Evolutionary conservation across 2,113 vertebrate species (phyloP), one percentile per base, ranked within the genome.

Genomic region (Panthera leo): DNA sequence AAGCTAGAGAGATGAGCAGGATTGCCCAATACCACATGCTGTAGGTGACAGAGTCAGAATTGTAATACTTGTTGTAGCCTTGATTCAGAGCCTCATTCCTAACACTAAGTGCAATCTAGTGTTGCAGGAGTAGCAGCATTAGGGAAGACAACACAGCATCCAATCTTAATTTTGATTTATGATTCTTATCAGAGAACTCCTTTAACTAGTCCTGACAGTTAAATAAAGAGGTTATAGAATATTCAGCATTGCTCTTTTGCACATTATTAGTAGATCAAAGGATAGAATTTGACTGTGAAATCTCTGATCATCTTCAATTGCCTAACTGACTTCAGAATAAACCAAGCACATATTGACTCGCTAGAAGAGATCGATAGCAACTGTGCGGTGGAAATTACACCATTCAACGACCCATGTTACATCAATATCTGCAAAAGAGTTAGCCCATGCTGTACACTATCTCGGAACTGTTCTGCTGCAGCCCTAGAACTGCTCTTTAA

Each of bases 381-480:
- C 95, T 92, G 16, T 89, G 87, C 73, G 76, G 86, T 97, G 68
- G 63, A 94, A 95, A 95, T 95, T 98, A 93, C 9, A 82, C 75
- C 84, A 96, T 88, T 95, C 92, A 93, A 83, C 10, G 8, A 34
- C 42, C 76, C 67, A 71, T 89, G 63, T 95, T 94, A 76, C 34
- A 95, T 96, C 91, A 96, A 85, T 95, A 97, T 87, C 70, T 94
- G 58, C 8, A 97, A 97, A 93, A 83, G 83, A 89, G 68, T 68
- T 70, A 93, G 68, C 92, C 42, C 87, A 82, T 83, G 75, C 51
- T 84, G 10, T 79, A 55, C 36, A 87, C 63, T 85, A 25, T 91
- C 73, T 95, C 55, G 42, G 21, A 89, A 21, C 48, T 48, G 7
- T 75, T 84, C 86, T 51, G 7, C 29, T 87, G 21, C 55, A 82